A percentile compares a stretch with the other conserved stretches of the same genome.
Conservation (phyloP, 2,113 vertebrate genomes). For the Eurypyga helias region DNA sequence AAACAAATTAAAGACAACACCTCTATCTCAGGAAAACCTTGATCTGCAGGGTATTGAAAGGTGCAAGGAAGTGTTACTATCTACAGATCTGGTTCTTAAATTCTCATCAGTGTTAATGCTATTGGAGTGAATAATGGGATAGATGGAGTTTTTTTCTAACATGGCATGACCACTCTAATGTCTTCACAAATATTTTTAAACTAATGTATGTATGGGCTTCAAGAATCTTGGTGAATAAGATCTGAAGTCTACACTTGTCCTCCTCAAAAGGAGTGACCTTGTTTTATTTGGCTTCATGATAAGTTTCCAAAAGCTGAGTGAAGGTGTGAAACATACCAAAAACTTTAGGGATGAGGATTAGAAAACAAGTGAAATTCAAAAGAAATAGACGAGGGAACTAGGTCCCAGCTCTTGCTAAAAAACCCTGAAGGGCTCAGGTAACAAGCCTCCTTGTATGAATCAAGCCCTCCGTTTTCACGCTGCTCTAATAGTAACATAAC, state of each 20-base stretch:
- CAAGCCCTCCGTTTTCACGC: neutral
- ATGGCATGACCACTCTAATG: rapidly evolving
- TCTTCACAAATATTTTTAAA: neutral
- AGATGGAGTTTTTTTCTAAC: neutral
- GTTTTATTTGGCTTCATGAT: neutral
- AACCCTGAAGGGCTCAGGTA: neutral
- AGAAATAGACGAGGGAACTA: neutral
- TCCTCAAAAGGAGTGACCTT: neutral
- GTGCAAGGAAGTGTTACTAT: neutral
- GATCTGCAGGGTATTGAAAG: neutral
- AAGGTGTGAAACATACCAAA: neutral
- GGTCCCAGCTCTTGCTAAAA: neutral
- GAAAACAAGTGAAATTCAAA: neutral
- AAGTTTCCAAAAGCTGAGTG: neutral
- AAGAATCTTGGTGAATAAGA: neutral
- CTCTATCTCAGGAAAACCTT: neutral
- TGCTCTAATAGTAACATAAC: neutral
- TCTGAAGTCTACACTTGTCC: neutral
- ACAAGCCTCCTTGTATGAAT: neutral
- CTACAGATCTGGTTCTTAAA: neutral
- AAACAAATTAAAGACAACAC: neutral
- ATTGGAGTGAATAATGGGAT: rapidly evolving
- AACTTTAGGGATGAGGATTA: neutral
- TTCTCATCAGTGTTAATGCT: neutral
- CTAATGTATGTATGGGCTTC: rapidly evolving